phyloP scores from a whole-genome alignment of 2,888 invertebrate genomes.

The Pycnomerus fuliginosus region DNA sequence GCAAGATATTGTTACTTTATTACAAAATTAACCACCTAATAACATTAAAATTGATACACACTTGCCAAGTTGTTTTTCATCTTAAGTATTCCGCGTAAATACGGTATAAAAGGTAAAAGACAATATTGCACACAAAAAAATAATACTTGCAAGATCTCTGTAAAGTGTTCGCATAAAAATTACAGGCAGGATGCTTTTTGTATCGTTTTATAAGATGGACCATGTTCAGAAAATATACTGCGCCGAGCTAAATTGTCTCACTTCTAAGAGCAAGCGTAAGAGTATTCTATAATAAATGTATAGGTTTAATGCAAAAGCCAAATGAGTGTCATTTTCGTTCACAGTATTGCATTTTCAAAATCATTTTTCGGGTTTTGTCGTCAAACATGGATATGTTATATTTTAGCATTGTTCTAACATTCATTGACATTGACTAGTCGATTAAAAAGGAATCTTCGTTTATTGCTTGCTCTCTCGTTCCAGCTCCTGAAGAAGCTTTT shows the following conservation, averaged over 20 bases:
- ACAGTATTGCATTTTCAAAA: constrained; percentile 7
- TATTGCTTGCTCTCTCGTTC: constrained; percentile 51
- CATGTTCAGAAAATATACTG: too few relatives aligned
- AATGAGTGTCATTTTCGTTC: constrained; percentile 7
- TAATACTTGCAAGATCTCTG: constrained; percentile 1
- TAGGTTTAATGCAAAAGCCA: constrained; percentile 16
- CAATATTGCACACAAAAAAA: constrained; percentile 19
- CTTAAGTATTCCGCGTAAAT: neutral
- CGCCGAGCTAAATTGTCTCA: too few relatives aligned
- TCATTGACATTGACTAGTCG: constrained; percentile 7
- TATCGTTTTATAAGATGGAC: too few relatives aligned
- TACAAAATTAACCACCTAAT: constrained; percentile 11
- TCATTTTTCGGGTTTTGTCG: constrained; percentile 6
- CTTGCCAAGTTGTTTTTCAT: constrained; percentile 6
- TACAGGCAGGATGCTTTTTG: constrained; percentile 22
- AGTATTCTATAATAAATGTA: constrained; percentile 12
- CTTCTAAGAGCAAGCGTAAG: constrained; percentile 23
- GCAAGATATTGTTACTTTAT: constrained; percentile 33
- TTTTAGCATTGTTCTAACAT: constrained; percentile 7
- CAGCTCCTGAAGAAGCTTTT: constrained; percentile 48
- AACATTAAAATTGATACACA: constrained; percentile 19
- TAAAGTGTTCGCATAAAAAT: neutral
- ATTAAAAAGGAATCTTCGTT: constrained; percentile 24
- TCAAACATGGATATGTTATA: constrained; percentile 25
- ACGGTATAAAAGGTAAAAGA: constrained; percentile 10